Base-by-base conservation (phyloP, 2,888 invertebrate genomes). In the Chymomyza fuscimana region DNA sequence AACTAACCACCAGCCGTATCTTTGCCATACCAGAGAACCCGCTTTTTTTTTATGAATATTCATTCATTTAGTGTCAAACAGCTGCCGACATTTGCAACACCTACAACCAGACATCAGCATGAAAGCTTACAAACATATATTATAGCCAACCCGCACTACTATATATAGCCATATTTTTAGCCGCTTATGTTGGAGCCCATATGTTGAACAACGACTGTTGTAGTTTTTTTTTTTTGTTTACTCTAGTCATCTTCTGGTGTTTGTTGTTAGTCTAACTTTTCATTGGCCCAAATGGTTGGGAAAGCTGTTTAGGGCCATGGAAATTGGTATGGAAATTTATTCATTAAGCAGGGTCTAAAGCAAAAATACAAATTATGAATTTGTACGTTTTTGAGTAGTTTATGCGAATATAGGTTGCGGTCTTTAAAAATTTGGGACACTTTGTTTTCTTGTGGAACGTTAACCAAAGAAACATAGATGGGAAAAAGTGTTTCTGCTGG, bases 271-370 rank as follows among this genome's bases (percentile, higher is more conserved):
- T 84, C 84, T 86, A 83, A 81, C 73, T 83, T 83, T 75, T 80
- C 83, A 83, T 83, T 83, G 70, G 83, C 74, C 79, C 71, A 77
- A 70, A 84, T 86, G 86, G 51, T 1, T 29, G 12, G 16, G 58
- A 56, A 51, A 64, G 61, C 50, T 60, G 65, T 15, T 56, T 12
- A 46, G 12, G 40, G 10, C 40, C 40, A 12, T 46, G 58, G 62
- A 76, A 83, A 86, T 83, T 86, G 84, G 79, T 82, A 82, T 86
- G 77, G 80, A 84, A 83, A 86, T 84, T 80, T 84, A 86, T 84
- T 82, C 79, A 81, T 83, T 75, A 68, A 67, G 25, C 50, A 32
- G 12, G 32, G 10, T 15, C 7, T 5, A n/a, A 12, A 46, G 3
- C 40, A 10, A 4, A 40, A 40, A 10, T 46, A 12, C 10, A 12